Conservation (phyloP, 2,113 vertebrate genomes). For the Cyanistes caeruleus region DNA sequence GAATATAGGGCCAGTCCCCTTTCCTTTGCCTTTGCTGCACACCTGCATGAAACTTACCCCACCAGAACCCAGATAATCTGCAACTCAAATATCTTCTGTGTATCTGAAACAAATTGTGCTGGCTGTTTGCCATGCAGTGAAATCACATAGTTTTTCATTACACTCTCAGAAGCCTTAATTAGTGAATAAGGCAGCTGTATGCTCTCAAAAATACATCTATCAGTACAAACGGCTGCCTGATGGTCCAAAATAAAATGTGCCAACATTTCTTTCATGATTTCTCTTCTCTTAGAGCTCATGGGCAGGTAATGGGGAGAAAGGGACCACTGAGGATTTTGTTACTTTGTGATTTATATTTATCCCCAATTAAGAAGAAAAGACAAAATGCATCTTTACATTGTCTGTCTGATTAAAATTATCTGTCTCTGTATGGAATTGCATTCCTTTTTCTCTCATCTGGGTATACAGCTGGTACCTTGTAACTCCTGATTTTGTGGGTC, state of each 20-base stretch:
- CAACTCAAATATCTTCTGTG: slow-evolving; percentile 64
- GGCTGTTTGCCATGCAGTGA: slow-evolving; percentile 65
- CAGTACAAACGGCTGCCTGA: slow-evolving; percentile 37
- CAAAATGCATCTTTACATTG: not conserved
- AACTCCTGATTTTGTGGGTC: not conserved
- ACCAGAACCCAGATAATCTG: slow-evolving; percentile 44
- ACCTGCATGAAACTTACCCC: slow-evolving; percentile 47
- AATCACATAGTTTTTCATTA: slow-evolving; percentile 61
- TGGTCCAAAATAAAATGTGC: slow-evolving; percentile 40
- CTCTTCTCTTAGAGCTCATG: not conserved
- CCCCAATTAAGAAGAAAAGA: not conserved
- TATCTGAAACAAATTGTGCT: slow-evolving; percentile 72
- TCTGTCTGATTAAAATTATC: not conserved
- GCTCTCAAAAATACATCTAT: slow-evolving; percentile 67
- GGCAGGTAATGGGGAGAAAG: not conserved
- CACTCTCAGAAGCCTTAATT: slow-evolving; percentile 64
- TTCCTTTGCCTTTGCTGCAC: not conserved
- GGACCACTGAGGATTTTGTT: not conserved
- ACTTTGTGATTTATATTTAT: not conserved
- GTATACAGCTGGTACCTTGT: not conserved
- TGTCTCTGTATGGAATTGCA: not conserved
- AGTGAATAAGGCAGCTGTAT: slow-evolving; percentile 71
- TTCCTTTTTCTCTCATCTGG: not conserved
- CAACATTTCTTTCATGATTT: not conserved
- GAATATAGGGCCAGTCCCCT: not conserved